These are phyloP conservation scores for Spongilla lacustris DNA, from an alignment of 37 sponge, comb jelly and placozoan species.

Conservation along the genomic window DNA sequence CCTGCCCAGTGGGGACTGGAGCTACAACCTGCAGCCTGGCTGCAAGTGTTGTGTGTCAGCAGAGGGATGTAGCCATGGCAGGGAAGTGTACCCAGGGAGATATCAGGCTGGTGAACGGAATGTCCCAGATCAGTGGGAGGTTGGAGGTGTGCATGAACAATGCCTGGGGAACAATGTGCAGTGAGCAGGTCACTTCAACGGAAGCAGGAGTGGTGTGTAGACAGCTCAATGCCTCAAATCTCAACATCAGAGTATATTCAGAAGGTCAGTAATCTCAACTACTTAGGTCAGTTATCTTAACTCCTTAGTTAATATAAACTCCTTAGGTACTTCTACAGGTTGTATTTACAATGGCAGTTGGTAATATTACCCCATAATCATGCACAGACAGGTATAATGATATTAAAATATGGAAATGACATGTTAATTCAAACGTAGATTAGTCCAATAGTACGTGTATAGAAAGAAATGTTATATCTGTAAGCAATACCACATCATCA, in stretches of 20 bases:
- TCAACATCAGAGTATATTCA: neutral
- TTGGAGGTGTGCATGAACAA: slow-evolving; percentile 62
- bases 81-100: slow-evolving; percentile 28
- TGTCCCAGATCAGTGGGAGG: slow-evolving; percentile 22
- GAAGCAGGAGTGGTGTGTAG: slow-evolving; percentile 48
- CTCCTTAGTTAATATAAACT: too few relatives aligned
- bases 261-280: neutral
- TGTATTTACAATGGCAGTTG: too few relatives aligned
- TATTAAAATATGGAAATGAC: too few relatives aligned
- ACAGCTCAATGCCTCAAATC: slow-evolving; percentile 3
- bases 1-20: neutral
- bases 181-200: neutral
- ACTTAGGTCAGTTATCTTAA: too few relatives aligned
- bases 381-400: too few relatives aligned
- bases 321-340: too few relatives aligned
- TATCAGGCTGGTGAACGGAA: slow-evolving; percentile 33
- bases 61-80: neutral
- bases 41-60: neutral
- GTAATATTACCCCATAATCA: too few relatives aligned
- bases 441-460: too few relatives aligned
- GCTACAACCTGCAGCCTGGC: neutral
- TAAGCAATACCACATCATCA: too few relatives aligned
- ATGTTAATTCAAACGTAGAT: too few relatives aligned
- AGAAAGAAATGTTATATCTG: too few relatives aligned
- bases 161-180: slow-evolving; percentile 68